A percentile compares a stretch with the other conserved stretches of the same genome.
Evolutionary conservation across 2,113 vertebrate genomes (phyloP).

Genomic region (Recurvirostra avosetta): DNA sequence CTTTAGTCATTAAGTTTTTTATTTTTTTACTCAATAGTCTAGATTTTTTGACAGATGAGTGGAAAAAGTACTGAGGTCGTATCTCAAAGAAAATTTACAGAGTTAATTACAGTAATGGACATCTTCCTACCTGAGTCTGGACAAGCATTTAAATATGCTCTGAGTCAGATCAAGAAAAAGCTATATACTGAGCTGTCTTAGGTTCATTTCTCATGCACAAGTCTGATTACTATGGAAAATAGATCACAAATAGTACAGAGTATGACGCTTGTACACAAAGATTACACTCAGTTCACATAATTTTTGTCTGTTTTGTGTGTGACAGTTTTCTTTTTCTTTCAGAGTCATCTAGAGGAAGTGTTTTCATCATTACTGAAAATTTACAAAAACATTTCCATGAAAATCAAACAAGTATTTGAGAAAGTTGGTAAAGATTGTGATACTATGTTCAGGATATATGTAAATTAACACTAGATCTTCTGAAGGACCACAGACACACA

Average conservation of each 20-base stretch:
- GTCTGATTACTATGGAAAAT: not conserved
- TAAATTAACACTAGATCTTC: not conserved
- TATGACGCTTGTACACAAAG: not conserved
- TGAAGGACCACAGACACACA: not conserved
- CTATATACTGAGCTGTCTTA: not conserved
- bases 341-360: not conserved
- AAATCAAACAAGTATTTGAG: not conserved
- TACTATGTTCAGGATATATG: fast-evolving
- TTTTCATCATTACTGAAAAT: not conserved
- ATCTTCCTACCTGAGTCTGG: not conserved
- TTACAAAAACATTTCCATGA: not conserved
- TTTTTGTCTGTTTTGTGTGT: not conserved
- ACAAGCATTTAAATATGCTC: not conserved
- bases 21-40: not conserved
- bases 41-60: not conserved
- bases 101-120: not conserved
- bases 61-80: not conserved
- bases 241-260: fast-evolving
- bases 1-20: not conserved
- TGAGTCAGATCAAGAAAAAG: not conserved
- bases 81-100: not conserved
- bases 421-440: not conserved
- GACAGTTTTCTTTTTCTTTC: not conserved
- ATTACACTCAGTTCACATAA: not conserved
- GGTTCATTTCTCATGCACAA: not conserved